A percentile compares a stretch with the other conserved stretches of the same genome.
These are phyloP conservation scores for Cephus rjabovi DNA, from an alignment of 2,888 invertebrate genomes.

Conservation along the genomic window DNA sequence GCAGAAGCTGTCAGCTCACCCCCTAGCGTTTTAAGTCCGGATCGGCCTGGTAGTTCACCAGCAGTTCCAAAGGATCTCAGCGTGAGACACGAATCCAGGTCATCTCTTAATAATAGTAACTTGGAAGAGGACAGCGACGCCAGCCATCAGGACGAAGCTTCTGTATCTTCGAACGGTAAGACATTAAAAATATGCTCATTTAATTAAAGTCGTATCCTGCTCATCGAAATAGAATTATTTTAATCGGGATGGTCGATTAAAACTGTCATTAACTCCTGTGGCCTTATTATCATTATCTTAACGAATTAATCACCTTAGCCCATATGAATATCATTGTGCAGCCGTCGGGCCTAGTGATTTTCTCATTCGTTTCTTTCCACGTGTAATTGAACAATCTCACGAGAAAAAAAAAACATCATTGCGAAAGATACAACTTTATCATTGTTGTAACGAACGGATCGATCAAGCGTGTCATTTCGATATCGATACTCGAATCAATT, in stretches of 20 bases:
- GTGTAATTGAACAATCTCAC: background rate
- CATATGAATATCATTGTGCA: background rate
- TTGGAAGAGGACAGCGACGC: conserved; percentile 70
- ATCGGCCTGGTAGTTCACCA: conserved; percentile 59
- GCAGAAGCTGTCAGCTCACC: conserved; percentile 68
- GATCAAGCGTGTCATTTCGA: background rate
- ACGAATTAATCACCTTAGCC: background rate
- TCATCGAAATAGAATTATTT: background rate
- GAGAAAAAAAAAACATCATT: background rate
- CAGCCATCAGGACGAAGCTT: conserved; percentile 67
- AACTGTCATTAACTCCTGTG: background rate
- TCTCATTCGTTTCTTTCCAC: background rate
- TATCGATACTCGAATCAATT: background rate
- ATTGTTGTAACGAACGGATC: background rate
- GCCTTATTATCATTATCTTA: background rate
- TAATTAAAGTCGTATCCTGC: too few species aligned
- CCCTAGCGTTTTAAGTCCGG: conserved; percentile 13
- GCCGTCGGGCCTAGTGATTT: background rate
- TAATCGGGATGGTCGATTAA: background rate
- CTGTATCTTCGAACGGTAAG: conserved; percentile 71
- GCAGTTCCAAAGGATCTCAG: conserved; percentile 72
- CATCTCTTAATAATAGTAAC: conserved; percentile 71
- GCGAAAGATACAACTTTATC: background rate
- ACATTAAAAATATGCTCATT: background rate
- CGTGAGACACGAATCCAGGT: conserved; percentile 68